Percentiles rank a stretch among this genome's conserved stretches.
phyloP scores from a whole-genome alignment of 2,113 vertebrate species.

The Sarotherodon lohbergeri region DNA sequence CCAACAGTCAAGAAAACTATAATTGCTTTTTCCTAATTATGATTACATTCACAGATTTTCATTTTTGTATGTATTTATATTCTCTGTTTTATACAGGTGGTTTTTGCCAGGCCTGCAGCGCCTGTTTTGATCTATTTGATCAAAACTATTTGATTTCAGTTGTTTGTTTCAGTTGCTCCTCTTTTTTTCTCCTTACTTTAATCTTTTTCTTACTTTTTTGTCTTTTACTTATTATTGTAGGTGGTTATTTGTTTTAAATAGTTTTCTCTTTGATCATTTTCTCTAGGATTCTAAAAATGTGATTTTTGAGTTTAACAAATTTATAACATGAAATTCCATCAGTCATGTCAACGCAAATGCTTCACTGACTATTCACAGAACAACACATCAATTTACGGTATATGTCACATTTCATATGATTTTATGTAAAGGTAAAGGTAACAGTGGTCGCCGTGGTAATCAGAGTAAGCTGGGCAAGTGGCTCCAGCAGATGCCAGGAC shows the following conservation, averaged over 20 bases:
- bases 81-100: neutral
- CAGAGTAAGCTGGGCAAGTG: neutral
- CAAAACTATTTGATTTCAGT: neutral
- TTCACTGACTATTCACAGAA: neutral
- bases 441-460: neutral
- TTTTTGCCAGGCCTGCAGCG: neutral
- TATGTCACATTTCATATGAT: neutral
- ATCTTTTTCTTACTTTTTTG: neutral
- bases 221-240: neutral
- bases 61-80: neutral
- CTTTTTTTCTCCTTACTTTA: accelerated
- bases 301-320: neutral
- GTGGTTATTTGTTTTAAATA: neutral
- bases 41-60: neutral
- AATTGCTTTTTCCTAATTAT: neutral
- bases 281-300: neutral
- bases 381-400: neutral
- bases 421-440: neutral
- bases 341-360: neutral
- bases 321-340: neutral
- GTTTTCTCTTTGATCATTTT: neutral
- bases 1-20: neutral
- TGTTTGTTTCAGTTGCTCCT: neutral
- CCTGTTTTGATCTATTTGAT: neutral
- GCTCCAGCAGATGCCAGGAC: neutral